Percentiles rank a stretch among this genome's conserved stretches.
phyloP scores from a whole-genome alignment of 2,888 invertebrate species.

The Nasonia oneida region DNA sequence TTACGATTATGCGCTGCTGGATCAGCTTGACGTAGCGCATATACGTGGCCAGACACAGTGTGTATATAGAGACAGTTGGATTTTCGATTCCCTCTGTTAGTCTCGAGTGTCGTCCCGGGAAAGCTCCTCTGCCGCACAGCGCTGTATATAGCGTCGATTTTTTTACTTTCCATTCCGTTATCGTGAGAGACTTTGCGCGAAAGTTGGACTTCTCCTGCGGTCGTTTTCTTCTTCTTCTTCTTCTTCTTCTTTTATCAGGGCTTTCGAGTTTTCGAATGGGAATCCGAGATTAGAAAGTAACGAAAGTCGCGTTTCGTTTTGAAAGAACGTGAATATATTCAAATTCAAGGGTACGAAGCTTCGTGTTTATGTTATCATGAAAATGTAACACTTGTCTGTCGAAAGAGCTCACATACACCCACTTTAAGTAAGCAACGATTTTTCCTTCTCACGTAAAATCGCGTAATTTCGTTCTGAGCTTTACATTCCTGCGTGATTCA shows the following conservation, averaged over 20 bases:
- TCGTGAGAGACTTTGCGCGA: background rate
- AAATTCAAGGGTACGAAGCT: background rate
- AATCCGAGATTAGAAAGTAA: background rate
- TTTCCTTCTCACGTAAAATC: background rate
- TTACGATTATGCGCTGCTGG: background rate
- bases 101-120: conserved; percentile 6
- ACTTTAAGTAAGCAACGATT: background rate
- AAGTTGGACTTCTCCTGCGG: background rate
- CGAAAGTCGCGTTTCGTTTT: background rate
- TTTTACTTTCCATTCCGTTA: background rate
- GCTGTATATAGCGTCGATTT: background rate
- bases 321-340: background rate
- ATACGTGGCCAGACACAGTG: background rate
- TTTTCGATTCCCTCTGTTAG: background rate
- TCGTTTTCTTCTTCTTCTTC: conserved; percentile 17
- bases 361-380: background rate
- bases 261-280: conserved; percentile 1
- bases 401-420: too few relatives aligned
- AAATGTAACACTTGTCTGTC: background rate
- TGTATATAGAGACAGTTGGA: background rate
- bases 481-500: background rate
- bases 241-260: background rate
- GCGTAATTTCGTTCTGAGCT: background rate
- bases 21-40: background rate
- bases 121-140: background rate